Conservation (phyloP, 2,113 vertebrate genomes). For the Oreochromis tanganicae region DNA sequence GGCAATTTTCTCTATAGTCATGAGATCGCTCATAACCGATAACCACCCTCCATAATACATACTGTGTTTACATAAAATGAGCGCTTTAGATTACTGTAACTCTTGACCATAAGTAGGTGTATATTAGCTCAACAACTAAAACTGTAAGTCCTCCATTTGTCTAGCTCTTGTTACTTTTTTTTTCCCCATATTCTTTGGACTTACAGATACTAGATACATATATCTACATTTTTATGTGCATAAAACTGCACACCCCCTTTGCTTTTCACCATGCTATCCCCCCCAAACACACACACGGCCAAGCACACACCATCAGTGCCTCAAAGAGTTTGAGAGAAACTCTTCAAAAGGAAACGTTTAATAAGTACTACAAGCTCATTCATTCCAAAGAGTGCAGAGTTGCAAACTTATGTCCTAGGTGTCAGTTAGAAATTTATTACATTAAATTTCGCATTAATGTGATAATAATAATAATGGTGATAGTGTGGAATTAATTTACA, state of each 20-base stretch:
- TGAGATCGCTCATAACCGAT: neutral
- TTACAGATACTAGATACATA: no score
- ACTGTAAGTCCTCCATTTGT: neutral
- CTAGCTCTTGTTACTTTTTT: rapidly evolving
- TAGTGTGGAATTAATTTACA: neutral
- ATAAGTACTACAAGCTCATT: neutral
- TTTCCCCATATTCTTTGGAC: neutral
- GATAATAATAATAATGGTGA: neutral
- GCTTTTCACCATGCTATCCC: neutral
- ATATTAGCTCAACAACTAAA: neutral
- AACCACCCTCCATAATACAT: neutral
- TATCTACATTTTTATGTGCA: neutral
- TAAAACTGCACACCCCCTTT: neutral
- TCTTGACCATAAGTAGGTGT: neutral
- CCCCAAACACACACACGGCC: neutral
- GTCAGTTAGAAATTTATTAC: neutral
- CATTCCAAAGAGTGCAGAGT: neutral
- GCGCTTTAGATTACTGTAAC: neutral
- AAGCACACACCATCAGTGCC: neutral
- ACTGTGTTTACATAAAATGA: neutral
- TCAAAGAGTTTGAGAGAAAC: neutral
- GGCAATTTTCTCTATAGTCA: neutral
- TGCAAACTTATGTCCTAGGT: neutral
- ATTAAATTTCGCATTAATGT: neutral
- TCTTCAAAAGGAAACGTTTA: neutral